Evolutionary conservation across 2,113 vertebrate species (phyloP).

Genomic region (Bos taurus): ARS-UCD2.0 NC_037347.1:68742001-68742500

Average conservation of each 20-base stretch:
- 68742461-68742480: neutral
- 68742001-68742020: slow-evolving; percentile 80
- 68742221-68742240: slow-evolving; percentile 80
- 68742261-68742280: slow-evolving; percentile 83
- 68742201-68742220: slow-evolving; percentile 82
- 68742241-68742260: slow-evolving; percentile 82
- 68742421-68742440: slow-evolving; percentile 69
- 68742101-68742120: slow-evolving; percentile 78
- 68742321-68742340: slow-evolving; percentile 80
- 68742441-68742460: slow-evolving; percentile 60
- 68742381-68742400: slow-evolving; percentile 73
- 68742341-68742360: slow-evolving; percentile 85
- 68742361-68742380: slow-evolving; percentile 80
- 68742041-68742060: slow-evolving; percentile 73
- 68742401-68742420: slow-evolving; percentile 68
- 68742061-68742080: slow-evolving; percentile 73
- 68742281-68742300: slow-evolving; percentile 83
- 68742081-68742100: slow-evolving; percentile 80
- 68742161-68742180: slow-evolving; percentile 84
- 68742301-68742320: slow-evolving; percentile 81
- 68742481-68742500: neutral
- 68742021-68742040: slow-evolving; percentile 81
- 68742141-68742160: slow-evolving; percentile 84
- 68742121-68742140: slow-evolving; percentile 83
- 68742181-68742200: slow-evolving; percentile 82